Conservation (phyloP, 2,113 vertebrate species). For the Origma solitaria region DNA sequence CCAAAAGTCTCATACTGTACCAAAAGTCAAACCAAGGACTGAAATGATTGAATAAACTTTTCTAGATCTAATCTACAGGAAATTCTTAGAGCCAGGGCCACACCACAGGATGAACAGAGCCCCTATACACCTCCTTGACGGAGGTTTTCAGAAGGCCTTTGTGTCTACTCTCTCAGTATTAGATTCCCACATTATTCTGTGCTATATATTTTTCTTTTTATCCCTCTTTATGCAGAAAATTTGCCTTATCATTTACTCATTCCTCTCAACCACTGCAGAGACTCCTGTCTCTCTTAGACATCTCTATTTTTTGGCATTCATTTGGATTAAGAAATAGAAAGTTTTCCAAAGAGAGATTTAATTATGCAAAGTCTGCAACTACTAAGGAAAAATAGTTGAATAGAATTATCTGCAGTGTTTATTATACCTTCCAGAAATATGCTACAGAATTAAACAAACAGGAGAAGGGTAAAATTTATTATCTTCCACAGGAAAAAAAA, state of each 20-base stretch:
- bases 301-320: neutral
- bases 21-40: neutral
- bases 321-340: neutral
- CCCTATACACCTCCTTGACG: accelerated
- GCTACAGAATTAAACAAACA: neutral
- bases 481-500: neutral
- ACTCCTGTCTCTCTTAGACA: neutral
- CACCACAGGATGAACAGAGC: neutral
- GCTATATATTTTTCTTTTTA: neutral
- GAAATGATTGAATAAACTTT: neutral
- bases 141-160: neutral
- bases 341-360: neutral
- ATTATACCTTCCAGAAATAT: neutral
- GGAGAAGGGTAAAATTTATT: neutral
- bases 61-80: neutral
- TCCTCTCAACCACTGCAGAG: neutral
- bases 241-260: neutral
- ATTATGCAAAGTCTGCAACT: neutral
- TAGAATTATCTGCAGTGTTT: neutral
- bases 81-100: neutral
- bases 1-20: neutral
- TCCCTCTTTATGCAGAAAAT: neutral
- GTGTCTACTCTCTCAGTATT: neutral
- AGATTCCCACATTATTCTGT: neutral
- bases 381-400: neutral